phyloP scores from a whole-genome alignment of 2,797 vertebrate species.

The Sebastes jordani region DNA sequence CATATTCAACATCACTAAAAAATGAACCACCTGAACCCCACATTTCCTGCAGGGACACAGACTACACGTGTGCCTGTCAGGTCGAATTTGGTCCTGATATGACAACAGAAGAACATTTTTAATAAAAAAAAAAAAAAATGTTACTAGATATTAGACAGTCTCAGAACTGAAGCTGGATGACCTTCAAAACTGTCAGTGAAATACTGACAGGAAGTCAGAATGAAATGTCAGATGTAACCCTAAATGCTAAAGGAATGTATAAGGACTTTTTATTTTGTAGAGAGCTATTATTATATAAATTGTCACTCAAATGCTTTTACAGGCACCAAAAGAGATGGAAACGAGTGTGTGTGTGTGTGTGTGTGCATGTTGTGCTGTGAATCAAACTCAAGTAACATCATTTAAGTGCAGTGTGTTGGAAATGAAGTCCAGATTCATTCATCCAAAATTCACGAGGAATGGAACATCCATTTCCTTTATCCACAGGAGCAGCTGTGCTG shows the following conservation, averaged over 20 bases:
- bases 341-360: too few species aligned
- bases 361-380: background rate
- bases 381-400: background rate
- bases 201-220: background rate
- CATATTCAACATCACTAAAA: background rate
- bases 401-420: background rate
- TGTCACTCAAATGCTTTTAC: too few species aligned
- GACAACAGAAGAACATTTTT: background rate
- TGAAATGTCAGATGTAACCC: background rate
- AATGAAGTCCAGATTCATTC: background rate
- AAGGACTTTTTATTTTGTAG: background rate
- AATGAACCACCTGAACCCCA: background rate
- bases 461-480: conserved; percentile 21
- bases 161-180: background rate
- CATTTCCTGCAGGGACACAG: background rate
- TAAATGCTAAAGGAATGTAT: background rate
- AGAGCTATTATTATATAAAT: background rate
- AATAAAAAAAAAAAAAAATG: background rate
- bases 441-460: background rate
- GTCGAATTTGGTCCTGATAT: background rate
- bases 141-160: background rate
- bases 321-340: too few species aligned
- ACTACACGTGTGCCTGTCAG: background rate
- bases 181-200: background rate
- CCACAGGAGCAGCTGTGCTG: background rate